Evolutionary conservation across 2,797 vertebrate genomes (phyloP).

Genomic region (Cephalopachus bancanus): DNA sequence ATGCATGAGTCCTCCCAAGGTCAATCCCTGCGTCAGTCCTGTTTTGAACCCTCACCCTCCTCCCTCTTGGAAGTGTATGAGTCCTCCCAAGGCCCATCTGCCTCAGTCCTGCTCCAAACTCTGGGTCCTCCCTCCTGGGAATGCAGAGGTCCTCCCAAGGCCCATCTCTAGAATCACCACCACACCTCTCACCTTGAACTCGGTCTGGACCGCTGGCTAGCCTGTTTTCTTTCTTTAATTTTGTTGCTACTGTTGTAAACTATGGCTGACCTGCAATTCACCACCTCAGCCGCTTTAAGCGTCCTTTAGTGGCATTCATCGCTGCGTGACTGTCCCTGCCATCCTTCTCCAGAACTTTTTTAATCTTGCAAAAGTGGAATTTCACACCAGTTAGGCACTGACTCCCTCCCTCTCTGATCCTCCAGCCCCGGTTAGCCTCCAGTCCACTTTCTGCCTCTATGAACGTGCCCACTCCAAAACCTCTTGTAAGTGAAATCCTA

Average conservation of each 20-base stretch:
- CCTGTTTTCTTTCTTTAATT: background rate
- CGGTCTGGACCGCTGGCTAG: slow-evolving; percentile 9
- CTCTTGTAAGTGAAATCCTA: background rate
- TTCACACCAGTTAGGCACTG: background rate
- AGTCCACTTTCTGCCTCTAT: background rate
- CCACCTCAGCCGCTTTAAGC: background rate
- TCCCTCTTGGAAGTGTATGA: too few species aligned
- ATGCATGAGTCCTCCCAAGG: too few species aligned
- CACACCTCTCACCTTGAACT: background rate
- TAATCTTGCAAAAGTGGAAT: background rate
- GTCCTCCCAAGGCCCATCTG: too few species aligned
- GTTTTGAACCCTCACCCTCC: too few species aligned
- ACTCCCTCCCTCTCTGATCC: background rate
- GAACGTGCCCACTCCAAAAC: background rate
- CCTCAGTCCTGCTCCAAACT: too few species aligned
- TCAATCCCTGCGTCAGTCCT: too few species aligned
- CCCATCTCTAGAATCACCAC: background rate
- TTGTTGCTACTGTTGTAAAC: background rate
- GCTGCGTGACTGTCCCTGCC: background rate
- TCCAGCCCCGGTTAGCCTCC: background rate
- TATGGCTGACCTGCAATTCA: background rate
- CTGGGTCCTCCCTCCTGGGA: too few species aligned
- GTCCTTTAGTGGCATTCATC: background rate
- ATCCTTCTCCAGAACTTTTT: background rate
- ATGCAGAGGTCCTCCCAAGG: background rate